Percentiles rank a stretch among this genome's conserved stretches.
phyloP scores from a whole-genome alignment of 2,113 vertebrate species.

The Macrotis lagotis region DNA sequence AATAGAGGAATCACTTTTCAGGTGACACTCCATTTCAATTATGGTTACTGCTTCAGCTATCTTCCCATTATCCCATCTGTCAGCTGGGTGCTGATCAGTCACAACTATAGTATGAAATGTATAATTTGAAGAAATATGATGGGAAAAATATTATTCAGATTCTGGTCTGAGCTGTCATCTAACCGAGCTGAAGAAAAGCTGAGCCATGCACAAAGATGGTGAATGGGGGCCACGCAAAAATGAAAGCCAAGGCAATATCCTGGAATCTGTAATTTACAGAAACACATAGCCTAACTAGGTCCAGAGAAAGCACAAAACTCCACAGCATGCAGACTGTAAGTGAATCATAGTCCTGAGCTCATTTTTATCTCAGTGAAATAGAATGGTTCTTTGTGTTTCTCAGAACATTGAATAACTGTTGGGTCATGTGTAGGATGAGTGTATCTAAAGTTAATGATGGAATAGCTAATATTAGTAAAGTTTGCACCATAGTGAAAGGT shows the following conservation, averaged over 20 bases:
- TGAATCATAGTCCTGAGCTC: slow-evolving; percentile 68
- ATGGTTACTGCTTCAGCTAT: background rate
- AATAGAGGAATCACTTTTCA: background rate
- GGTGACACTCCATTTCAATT: background rate
- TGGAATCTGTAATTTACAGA: slow-evolving; percentile 9
- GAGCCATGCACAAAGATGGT: background rate
- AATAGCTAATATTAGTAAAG: background rate
- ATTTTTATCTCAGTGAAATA: slow-evolving; percentile 41
- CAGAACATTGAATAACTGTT: slow-evolving; percentile 24
- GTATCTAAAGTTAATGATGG: background rate
- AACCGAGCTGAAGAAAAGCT: background rate
- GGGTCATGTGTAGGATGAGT: background rate
- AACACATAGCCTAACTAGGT: background rate
- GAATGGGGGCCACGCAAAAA: too few species aligned
- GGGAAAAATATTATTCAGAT: background rate
- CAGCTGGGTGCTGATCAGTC: background rate
- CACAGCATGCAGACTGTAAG: background rate
- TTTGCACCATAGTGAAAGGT: background rate
- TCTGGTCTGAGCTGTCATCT: slow-evolving; percentile 32
- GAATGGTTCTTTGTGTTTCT: slow-evolving; percentile 14
- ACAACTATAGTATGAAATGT: background rate
- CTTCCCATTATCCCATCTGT: background rate
- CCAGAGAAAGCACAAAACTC: slow-evolving; percentile 35
- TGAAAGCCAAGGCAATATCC: slow-evolving; percentile 52
- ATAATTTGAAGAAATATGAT: background rate